Conservation (phyloP, 2,888 invertebrate species). For the Pseudolycoriella hygida region DNA sequence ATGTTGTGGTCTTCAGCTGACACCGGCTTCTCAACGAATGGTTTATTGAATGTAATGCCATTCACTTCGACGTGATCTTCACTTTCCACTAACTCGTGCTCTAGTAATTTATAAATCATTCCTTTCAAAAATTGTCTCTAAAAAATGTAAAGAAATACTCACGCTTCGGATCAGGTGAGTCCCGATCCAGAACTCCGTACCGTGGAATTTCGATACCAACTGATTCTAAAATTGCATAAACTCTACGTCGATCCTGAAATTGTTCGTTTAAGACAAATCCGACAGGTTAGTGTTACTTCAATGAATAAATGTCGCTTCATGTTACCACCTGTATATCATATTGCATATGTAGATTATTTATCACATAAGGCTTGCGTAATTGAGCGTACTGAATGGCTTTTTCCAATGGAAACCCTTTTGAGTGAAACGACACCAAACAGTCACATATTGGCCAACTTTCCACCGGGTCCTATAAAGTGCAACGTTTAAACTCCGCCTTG, state of each 20-base stretch:
- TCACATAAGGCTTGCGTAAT: slow-evolving; percentile 84
- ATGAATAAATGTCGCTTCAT: no score
- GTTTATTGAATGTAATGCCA: slow-evolving; percentile 88
- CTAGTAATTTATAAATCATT: slow-evolving; percentile 31
- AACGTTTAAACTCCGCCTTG: no score
- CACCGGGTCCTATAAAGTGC: slow-evolving; percentile 54
- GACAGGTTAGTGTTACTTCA: no score
- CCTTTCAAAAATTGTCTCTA: no score
- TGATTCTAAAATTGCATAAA: slow-evolving; percentile 81
- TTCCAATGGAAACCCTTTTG: slow-evolving; percentile 94
- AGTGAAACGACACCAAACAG: slow-evolving; percentile 95
- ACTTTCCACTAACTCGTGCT: slow-evolving; percentile 80
- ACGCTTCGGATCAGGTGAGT: slow-evolving; percentile 82
- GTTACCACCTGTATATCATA: slow-evolving; percentile 75
- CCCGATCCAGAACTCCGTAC: slow-evolving; percentile 91
- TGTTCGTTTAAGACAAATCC: no score
- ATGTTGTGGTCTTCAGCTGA: slow-evolving; percentile 99
- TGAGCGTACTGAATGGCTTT: slow-evolving; percentile 95
- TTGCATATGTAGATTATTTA: slow-evolving; percentile 97
- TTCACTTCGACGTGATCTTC: slow-evolving; percentile 97
- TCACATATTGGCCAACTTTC: slow-evolving; percentile 98
- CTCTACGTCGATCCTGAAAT: slow-evolving; percentile 68
- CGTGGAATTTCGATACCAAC: slow-evolving; percentile 96
- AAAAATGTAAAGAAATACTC: slow-evolving; percentile 24
- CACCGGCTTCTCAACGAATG: slow-evolving; percentile 98